Percentiles rank a stretch among this genome's conserved stretches.
Conservation (phyloP, 2,113 vertebrate genomes). For the Bos taurus region ARS-UCD2.0 NC_037344.1:59708001-59708500, state of each 20-base stretch:
- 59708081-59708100: background rate
- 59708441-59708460: background rate
- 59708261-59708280: background rate
- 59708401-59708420: background rate
- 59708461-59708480: background rate
- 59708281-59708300: background rate
- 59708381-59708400: background rate
- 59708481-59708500: background rate
- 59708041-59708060: background rate
- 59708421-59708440: background rate
- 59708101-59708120: background rate
- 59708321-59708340: background rate
- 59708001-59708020: background rate
- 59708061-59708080: too few relatives aligned
- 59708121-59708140: too few relatives aligned
- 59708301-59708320: background rate
- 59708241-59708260: background rate
- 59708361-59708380: too few relatives aligned
- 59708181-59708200: background rate
- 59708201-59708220: background rate
- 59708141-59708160: background rate
- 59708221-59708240: background rate
- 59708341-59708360: background rate
- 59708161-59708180: too few relatives aligned
- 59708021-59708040: background rate